phyloP scores from a whole-genome alignment of 2,113 vertebrate genomes.

The Alligator sinensis region DNA sequence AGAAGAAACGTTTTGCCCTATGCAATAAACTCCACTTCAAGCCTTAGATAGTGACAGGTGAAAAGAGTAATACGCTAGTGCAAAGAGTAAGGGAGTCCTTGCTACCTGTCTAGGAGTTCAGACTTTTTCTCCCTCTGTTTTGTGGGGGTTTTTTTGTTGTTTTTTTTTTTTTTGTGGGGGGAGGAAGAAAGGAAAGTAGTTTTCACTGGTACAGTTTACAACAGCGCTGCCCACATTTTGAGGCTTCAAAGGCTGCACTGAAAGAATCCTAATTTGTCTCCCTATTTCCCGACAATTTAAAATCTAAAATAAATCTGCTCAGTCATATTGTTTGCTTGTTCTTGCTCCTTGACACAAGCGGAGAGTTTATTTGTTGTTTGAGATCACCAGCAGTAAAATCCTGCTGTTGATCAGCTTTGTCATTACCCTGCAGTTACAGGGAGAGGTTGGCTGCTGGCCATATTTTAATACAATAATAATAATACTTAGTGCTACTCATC shows the following conservation, averaged over 20 bases:
- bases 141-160: too few species aligned
- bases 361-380: slow-evolving; percentile 25
- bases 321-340: slow-evolving; percentile 2
- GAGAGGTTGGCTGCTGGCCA: slow-evolving; percentile 66
- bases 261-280: not conserved
- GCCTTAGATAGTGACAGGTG: not conserved
- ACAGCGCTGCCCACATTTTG: not conserved
- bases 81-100: not conserved
- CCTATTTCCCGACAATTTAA: slow-evolving; percentile 14
- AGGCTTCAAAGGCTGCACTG: not conserved
- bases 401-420: slow-evolving; percentile 47
- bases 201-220: not conserved
- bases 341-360: slow-evolving; percentile 9
- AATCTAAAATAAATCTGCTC: not conserved
- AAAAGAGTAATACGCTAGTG: not conserved
- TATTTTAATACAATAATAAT: slow-evolving; percentile 70
- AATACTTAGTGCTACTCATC: slow-evolving; percentile 66
- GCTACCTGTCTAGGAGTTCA: not conserved
- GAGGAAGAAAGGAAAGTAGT: not conserved
- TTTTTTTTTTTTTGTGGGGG: too few species aligned
- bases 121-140: not conserved
- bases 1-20: not conserved
- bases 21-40: not conserved
- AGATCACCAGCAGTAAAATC: slow-evolving; percentile 45
- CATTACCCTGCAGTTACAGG: slow-evolving; percentile 48